Evolutionary conservation across 2,113 vertebrate genomes (phyloP).

Genomic region (Tetraodon nigroviridis): DNA sequence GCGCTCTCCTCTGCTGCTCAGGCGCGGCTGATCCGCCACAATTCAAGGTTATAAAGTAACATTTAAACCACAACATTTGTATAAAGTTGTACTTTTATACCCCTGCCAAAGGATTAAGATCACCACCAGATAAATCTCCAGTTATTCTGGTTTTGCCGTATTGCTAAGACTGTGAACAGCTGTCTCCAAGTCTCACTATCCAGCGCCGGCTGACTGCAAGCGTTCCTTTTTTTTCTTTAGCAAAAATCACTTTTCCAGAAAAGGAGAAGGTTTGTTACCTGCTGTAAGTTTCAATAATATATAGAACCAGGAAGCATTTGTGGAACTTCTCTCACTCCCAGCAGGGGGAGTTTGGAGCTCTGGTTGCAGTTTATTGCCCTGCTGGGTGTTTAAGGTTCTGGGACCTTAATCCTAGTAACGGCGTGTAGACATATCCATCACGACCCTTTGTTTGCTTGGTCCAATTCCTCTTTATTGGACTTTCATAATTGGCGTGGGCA

Average conservation of each 20-base stretch:
- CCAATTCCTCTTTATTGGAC: not conserved
- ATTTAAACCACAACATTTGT: not conserved
- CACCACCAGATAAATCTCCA: not conserved
- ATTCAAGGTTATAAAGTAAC: not conserved
- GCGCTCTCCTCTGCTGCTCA: not conserved
- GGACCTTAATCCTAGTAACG: constrained; percentile 4
- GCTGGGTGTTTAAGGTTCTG: not conserved
- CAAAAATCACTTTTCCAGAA: not conserved
- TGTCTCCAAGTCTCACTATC: not conserved
- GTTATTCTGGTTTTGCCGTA: not conserved
- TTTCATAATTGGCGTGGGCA: constrained; percentile 6
- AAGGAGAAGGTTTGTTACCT: not conserved
- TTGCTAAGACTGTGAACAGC: not conserved
- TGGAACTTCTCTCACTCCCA: not conserved
- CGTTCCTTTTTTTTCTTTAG: not conserved
- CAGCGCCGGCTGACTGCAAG: not conserved
- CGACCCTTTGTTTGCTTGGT: not conserved
- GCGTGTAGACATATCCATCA: constrained; percentile 13
- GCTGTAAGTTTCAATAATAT: not conserved
- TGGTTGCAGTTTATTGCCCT: not conserved
- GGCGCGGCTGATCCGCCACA: not conserved
- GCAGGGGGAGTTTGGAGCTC: not conserved
- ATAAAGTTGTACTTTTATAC: no score
- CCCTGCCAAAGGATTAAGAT: not conserved
- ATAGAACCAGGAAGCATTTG: not conserved